Conservation (phyloP, 2,797 vertebrate genomes). For the Meda fulgida region DNA sequence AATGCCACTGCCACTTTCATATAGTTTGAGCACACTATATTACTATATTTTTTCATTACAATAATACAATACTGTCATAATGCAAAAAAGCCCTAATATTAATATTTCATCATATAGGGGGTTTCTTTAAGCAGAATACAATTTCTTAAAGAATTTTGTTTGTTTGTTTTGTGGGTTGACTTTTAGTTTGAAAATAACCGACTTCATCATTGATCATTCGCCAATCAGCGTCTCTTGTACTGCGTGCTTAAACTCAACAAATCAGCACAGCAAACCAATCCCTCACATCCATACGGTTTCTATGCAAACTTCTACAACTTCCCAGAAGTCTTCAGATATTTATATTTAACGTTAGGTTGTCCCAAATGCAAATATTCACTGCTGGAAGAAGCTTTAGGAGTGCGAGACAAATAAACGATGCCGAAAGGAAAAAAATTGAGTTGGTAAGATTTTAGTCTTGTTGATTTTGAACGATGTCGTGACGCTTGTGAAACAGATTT, state of each 20-base stretch:
- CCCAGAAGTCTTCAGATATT: background rate
- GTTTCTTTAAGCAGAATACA: background rate
- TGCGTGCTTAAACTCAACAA: background rate
- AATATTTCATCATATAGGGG: background rate
- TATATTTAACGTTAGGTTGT: background rate
- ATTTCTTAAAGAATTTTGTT: background rate
- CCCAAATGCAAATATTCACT: constrained; percentile 5
- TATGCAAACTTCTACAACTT: constrained; percentile 11
- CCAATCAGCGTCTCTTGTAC: constrained; percentile 21
- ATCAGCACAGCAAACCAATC: background rate
- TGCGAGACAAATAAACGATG: constrained; percentile 44
- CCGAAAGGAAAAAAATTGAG: constrained; percentile 56
- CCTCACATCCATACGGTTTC: constrained; percentile 12
- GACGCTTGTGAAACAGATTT: background rate
- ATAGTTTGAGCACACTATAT: no score
- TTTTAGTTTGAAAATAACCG: constrained; percentile 15
- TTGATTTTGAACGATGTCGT: background rate
- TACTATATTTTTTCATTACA: background rate
- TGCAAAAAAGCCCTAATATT: background rate
- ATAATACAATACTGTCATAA: background rate
- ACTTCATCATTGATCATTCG: background rate
- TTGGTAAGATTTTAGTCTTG: constrained; percentile 51
- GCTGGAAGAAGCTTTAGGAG: background rate
- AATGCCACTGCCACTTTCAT: background rate
- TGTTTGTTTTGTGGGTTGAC: background rate